These are phyloP conservation scores for Drosophila nigritarsus DNA, from an alignment of 2,888 invertebrate species.

Conservation along the genomic window DNA sequence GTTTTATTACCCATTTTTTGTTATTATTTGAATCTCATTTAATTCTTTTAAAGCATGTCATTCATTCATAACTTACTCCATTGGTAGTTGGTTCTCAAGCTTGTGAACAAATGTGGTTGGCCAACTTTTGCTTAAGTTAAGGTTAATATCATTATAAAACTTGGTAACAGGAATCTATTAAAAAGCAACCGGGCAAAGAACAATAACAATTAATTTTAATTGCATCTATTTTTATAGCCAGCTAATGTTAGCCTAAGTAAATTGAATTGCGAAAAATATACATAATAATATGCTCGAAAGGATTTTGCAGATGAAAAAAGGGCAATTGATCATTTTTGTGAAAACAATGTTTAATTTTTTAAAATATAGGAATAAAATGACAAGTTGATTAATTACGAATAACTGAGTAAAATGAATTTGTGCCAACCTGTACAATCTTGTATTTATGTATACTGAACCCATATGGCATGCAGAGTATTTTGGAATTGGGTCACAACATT, in stretches of 20 bases:
- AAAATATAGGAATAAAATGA: neutral
- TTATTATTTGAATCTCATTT: constrained; percentile 36
- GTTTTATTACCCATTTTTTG: constrained; percentile 43
- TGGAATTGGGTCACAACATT: constrained; percentile 4
- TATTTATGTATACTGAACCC: constrained; percentile 1
- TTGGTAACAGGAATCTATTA: neutral
- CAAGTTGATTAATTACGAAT: neutral
- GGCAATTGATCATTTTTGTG: neutral
- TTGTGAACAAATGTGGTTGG: constrained; percentile 3
- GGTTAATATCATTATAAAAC: neutral
- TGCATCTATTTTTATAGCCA: neutral
- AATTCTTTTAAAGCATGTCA: constrained; percentile 38
- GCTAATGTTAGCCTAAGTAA: neutral
- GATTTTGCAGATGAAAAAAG: neutral
- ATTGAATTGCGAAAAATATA: neutral
- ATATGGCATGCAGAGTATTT: neutral
- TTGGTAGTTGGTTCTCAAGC: constrained; percentile 13
- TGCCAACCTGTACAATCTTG: constrained; percentile 11
- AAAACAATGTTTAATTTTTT: neutral
- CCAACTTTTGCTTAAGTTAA: constrained; percentile 1
- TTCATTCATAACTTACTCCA: constrained; percentile 30
- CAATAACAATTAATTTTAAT: neutral
- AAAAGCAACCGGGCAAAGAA: neutral
- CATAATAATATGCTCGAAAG: neutral
- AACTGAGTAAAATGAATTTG: neutral